phyloP scores from a whole-genome alignment of 2,888 invertebrate genomes.

The Chromoteleia sp. region DNA sequence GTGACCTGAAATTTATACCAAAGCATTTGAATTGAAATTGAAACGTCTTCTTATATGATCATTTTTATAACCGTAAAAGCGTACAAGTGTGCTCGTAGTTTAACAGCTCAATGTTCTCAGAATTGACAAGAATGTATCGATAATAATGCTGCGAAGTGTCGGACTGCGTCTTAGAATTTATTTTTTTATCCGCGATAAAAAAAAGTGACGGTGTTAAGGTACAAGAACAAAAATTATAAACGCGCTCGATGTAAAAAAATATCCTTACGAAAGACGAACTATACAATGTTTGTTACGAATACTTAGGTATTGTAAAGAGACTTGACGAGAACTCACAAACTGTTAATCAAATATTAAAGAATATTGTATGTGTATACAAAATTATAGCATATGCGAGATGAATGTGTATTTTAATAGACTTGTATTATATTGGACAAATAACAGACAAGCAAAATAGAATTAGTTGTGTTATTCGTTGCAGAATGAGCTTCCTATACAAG shows the following conservation, averaged over 20 bases:
- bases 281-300: slow-evolving; percentile 59
- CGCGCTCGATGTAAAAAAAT: slow-evolving; percentile 63
- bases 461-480: slow-evolving; percentile 47
- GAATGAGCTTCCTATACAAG: slow-evolving; percentile 43
- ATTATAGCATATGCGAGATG: slow-evolving; percentile 55
- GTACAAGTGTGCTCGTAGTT: slow-evolving; percentile 68
- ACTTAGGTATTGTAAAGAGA: slow-evolving; percentile 59
- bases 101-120: slow-evolving; percentile 62
- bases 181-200: slow-evolving; percentile 59
- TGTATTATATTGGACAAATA: slow-evolving; percentile 38
- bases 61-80: slow-evolving; percentile 58
- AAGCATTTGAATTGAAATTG: neutral
- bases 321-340: slow-evolving; percentile 55
- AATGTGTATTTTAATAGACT: slow-evolving; percentile 62
- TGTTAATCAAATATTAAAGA: slow-evolving; percentile 65
- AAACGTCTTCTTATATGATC: slow-evolving; percentile 67
- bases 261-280: slow-evolving; percentile 47
- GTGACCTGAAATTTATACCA: slow-evolving; percentile 7
- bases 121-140: slow-evolving; percentile 45
- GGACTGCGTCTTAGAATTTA: slow-evolving; percentile 67
- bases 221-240: slow-evolving; percentile 17
- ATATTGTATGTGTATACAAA: slow-evolving; percentile 51
- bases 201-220: slow-evolving; percentile 25
- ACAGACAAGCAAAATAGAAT: slow-evolving; percentile 32
- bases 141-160: slow-evolving; percentile 52